Evolutionary conservation across 2,113 vertebrate genomes (phyloP).

Genomic region (Willisornis vidua): DNA sequence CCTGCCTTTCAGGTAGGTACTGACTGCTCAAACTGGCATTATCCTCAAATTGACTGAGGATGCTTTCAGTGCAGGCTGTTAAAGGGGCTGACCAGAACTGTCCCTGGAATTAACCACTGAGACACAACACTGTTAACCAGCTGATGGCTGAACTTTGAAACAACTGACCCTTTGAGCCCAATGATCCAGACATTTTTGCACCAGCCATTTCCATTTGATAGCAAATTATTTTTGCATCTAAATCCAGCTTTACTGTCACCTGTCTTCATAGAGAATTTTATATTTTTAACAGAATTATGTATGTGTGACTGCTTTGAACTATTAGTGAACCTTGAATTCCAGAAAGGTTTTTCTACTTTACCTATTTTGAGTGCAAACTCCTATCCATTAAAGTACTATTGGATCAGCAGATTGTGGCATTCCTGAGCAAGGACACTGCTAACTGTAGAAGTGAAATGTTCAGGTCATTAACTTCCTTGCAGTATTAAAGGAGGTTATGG

Average conservation of each 20-base stretch:
- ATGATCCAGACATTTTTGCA: not conserved
- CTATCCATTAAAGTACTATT: not conserved
- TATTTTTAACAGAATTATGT: not conserved
- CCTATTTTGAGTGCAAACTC: not conserved
- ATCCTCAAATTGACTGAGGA: not conserved
- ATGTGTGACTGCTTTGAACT: not conserved
- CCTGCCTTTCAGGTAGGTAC: not conserved
- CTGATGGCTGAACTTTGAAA: not conserved
- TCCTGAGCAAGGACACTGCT: not conserved
- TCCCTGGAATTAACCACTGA: not conserved
- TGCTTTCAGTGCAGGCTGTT: not conserved
- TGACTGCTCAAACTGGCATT: not conserved
- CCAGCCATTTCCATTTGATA: not conserved
- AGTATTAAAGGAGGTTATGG: not conserved
- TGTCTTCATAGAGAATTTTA: not conserved
- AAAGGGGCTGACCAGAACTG: not conserved
- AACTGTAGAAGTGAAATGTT: not conserved
- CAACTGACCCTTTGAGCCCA: not conserved
- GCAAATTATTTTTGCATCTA: not conserved
- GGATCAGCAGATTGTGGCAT: not conserved
- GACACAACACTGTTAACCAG: not conserved
- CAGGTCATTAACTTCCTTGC: conserved; percentile 30
- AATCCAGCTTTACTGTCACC: not conserved
- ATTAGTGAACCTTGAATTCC: conserved; percentile 35
- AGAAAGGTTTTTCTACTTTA: not conserved